phyloP scores from a whole-genome alignment of 92 coral and sea anemone genomes.

The Siderastrea radians region DNA sequence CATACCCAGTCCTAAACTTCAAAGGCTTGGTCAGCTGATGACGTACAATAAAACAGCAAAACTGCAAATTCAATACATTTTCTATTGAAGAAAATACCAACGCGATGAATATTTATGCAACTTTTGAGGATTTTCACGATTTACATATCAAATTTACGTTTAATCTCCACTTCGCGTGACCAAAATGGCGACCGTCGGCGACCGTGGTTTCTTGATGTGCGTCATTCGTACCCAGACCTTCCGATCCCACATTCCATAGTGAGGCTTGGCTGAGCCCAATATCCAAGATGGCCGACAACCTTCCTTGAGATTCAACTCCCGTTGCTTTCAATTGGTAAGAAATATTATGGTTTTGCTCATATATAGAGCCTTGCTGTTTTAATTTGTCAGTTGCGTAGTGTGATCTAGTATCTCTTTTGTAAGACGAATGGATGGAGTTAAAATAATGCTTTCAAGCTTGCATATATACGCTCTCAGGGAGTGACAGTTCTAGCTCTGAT shows the following conservation, averaged over 20 bases:
- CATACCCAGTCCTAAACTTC: conserved; percentile 58
- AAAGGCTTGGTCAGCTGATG: conserved; percentile 38
- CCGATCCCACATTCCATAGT: conserved; percentile 25
- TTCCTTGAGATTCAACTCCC: neutral
- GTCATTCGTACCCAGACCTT: conserved; percentile 37
- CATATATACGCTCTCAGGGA: neutral
- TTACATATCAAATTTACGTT: neutral
- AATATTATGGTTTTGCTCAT: neutral
- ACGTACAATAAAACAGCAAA: conserved; percentile 28
- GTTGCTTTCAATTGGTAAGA: conserved; percentile 1
- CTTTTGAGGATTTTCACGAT: neutral
- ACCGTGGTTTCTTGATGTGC: neutral
- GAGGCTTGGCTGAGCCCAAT: conserved; percentile 32
- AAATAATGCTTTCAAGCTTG: neutral
- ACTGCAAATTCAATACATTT: conserved; percentile 5
- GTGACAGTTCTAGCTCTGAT: neutral
- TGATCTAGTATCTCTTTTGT: neutral
- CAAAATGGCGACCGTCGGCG: neutral
- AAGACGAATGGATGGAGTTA: neutral
- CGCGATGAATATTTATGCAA: neutral
- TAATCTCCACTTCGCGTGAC: conserved; percentile 29
- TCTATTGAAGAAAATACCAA: neutral
- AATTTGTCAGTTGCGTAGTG: too few relatives aligned
- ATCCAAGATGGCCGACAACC: conserved; percentile 30
- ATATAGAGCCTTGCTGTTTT: neutral